Evolutionary conservation across 2,797 vertebrate species (phyloP).

Genomic region (Hirundo rustica): DNA sequence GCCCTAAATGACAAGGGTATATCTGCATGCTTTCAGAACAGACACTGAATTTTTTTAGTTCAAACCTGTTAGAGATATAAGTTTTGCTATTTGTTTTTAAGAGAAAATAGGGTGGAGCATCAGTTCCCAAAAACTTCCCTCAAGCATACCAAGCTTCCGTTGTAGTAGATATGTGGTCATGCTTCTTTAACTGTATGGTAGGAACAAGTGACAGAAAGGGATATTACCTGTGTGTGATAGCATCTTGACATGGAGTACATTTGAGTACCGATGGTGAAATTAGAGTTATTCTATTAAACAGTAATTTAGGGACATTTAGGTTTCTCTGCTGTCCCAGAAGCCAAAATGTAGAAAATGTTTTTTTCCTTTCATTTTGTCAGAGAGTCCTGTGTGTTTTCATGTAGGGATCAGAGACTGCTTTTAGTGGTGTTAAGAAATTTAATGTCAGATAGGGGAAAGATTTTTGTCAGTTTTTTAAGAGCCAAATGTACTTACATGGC

Average conservation of each 20-base stretch:
- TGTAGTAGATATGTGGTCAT: neutral
- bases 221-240: neutral
- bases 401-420: neutral
- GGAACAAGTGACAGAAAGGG: neutral
- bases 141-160: neutral
- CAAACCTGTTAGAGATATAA: neutral
- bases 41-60: neutral
- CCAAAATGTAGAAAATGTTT: neutral
- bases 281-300: neutral
- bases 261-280: neutral
- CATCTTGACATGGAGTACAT: neutral
- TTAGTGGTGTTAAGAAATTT: neutral
- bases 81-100: neutral
- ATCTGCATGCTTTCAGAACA: neutral
- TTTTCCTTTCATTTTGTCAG: neutral
- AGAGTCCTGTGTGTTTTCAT: neutral
- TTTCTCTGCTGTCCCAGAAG: neutral
- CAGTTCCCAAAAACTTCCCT: neutral
- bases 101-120: neutral
- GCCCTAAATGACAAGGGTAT: neutral
- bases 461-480: neutral
- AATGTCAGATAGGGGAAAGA: neutral
- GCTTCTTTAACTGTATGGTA: neutral
- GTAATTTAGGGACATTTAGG: neutral
- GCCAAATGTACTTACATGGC: neutral